Conservation (phyloP, 1,140 invertebrate genomes). For the Leptopilina boulardi region DNA sequence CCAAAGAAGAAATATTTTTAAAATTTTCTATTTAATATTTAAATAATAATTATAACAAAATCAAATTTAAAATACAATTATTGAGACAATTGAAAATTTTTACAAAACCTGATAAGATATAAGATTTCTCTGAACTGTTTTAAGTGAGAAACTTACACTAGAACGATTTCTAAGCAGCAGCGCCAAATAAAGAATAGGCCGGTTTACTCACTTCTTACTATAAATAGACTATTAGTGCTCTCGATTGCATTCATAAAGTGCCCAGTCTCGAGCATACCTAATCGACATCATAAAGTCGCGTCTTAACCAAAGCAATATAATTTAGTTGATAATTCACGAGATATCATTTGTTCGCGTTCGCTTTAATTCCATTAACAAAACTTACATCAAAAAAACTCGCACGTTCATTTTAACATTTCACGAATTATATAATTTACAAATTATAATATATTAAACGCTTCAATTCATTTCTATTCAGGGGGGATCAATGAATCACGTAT, state of each 20-base stretch:
- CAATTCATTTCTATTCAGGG: too few relatives aligned
- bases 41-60: too few relatives aligned
- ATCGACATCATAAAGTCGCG: constrained; percentile 26
- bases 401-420: neutral
- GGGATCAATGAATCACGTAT: too few relatives aligned
- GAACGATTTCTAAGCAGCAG: constrained; percentile 16
- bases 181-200: constrained; percentile 23
- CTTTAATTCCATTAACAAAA: neutral
- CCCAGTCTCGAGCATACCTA: constrained; percentile 10
- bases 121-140: neutral
- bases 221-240: constrained; percentile 30
- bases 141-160: neutral
- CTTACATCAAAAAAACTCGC: neutral
- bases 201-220: constrained; percentile 28
- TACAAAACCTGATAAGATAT: neutral
- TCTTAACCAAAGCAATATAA: neutral
- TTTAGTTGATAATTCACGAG: neutral
- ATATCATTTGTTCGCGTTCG: neutral
- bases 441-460: too few relatives aligned
- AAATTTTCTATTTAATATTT: too few relatives aligned
- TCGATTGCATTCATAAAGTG: constrained; percentile 27
- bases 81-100: too few relatives aligned
- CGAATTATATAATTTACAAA: neutral
- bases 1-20: too few relatives aligned
- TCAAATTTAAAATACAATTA: too few relatives aligned